Percentiles rank a stretch among this genome's conserved stretches.
Conservation (phyloP, 1,140 invertebrate species). For the Ridgeia piscesae region DNA sequence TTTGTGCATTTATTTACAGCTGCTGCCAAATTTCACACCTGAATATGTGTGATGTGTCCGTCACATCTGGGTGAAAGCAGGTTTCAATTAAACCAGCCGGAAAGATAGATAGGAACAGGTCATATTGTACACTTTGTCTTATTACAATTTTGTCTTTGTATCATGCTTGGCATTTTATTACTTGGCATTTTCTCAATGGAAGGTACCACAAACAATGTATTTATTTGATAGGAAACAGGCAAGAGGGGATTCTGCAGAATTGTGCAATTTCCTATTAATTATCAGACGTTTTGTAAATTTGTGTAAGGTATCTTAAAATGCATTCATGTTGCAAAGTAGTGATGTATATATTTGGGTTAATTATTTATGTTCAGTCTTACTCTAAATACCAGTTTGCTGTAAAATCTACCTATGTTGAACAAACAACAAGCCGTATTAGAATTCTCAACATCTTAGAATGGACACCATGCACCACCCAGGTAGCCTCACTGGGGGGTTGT, state of each 20-base stretch:
- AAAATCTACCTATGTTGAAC: not conserved
- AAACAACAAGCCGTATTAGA: no score
- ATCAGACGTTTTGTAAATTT: not conserved
- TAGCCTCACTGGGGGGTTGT: not conserved
- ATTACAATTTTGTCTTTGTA: not conserved
- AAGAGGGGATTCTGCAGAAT: not conserved
- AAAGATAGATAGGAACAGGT: not conserved
- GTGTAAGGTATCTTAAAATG: not conserved
- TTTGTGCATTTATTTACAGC: not conserved
- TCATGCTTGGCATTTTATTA: not conserved
- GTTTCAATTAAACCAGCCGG: not conserved
- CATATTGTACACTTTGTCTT: not conserved
- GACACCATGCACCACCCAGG: not conserved
- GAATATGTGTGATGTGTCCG: not conserved
- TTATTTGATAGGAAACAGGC: not conserved
- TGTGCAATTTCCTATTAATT: not conserved
- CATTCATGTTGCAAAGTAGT: no score
- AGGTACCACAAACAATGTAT: not conserved
- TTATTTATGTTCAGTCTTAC: not conserved
- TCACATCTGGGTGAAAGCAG: not conserved
- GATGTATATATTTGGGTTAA: not conserved
- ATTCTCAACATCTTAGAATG: not conserved
- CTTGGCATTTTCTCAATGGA: not conserved
- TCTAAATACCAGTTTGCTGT: not conserved
- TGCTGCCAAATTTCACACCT: not conserved